Base-by-base conservation (phyloP, 2,113 vertebrate genomes). In the Dromas ardeola region DNA sequence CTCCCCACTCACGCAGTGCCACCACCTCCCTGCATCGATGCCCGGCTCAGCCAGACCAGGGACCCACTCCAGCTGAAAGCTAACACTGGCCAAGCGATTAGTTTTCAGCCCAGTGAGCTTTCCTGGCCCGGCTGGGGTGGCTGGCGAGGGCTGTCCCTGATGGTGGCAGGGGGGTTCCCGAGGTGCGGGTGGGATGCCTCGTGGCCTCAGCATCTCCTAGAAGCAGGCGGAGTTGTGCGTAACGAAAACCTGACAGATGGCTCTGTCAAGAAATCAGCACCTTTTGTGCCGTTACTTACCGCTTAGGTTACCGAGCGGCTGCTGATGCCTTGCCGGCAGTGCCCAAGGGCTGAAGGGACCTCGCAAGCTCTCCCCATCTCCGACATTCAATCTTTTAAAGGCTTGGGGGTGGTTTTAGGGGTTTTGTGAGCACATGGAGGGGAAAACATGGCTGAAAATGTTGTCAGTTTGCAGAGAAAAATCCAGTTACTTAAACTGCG, bases 161-260 rank as follows among this genome's bases (percentile, higher is more conserved):
- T 43, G 40, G 40, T 4, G 32, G 53, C 32, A 22, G 47, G 1
- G 1, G 1, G 42, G 10, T 15, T 2, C 5, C 43, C 0, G 2
- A 19, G 59, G 11, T 14, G 23, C 0, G 0, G 2, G 11, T 0
- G 5, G 42, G 40, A 21, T 0, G 1, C 56, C 42, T 40, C 0
- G 0, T 36, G 40, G 7, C 9, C 1, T 81, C 10, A 34, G 78
- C 92, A 71, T 53, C 78, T 66, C 77, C 30, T 45, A 12, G 59
- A 52, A 69, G 21, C 1, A 4, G 4, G n/a, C 13, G 56, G 85
- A 71, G 85, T 3, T 80, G 76, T 6, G 42, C 0, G 0, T 77
- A 58, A 77, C 0, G 3, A 90, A 47, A 49, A 7, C 62, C 19
- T 2, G 27, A 61, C 79, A 88, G 91, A 73, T 83, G 82, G 76